These are phyloP conservation scores for Cotesia congregata DNA, from an alignment of 2,888 invertebrate genomes.

Conservation along the genomic window DNA sequence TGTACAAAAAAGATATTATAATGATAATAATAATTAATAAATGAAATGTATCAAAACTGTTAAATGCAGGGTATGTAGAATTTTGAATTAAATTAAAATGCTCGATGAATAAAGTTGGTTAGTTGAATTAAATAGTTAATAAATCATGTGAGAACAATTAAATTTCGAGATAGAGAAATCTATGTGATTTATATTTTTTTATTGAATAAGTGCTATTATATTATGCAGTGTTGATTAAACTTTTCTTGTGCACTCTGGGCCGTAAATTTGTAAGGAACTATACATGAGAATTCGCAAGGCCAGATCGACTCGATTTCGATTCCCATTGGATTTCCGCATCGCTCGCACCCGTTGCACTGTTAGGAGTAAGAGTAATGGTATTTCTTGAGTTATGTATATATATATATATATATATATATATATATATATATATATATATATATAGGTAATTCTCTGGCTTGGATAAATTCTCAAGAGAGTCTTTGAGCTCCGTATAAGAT, in stretches of 20 bases:
- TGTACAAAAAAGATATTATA: slow-evolving; percentile 33
- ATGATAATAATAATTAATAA: not conserved
- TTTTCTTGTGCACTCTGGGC: slow-evolving; percentile 3
- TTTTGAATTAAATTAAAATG: not conserved
- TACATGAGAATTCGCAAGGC: not conserved
- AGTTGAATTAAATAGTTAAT: not conserved
- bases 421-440: not conserved
- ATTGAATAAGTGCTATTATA: slow-evolving; percentile 14
- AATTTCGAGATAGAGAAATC: slow-evolving; percentile 6
- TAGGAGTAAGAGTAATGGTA: not conserved
- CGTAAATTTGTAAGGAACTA: slow-evolving; percentile 23
- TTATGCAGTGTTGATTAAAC: slow-evolving; percentile 20
- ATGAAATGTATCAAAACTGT: not conserved
- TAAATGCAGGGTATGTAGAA: not conserved
- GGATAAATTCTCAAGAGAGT: not conserved
- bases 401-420: not conserved
- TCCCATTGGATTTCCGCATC: slow-evolving; percentile 4
- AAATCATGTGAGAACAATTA: not conserved
- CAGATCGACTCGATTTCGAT: slow-evolving; percentile 25
- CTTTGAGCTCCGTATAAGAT: not conserved
- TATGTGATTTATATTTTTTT: slow-evolving; percentile 21
- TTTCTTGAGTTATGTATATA: not conserved
- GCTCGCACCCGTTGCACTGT: not conserved
- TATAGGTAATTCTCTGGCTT: not conserved
- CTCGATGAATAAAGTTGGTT: not conserved